Evolutionary conservation across 2,113 vertebrate genomes (phyloP).

Genomic region (Nesoenas mayeri): DNA sequence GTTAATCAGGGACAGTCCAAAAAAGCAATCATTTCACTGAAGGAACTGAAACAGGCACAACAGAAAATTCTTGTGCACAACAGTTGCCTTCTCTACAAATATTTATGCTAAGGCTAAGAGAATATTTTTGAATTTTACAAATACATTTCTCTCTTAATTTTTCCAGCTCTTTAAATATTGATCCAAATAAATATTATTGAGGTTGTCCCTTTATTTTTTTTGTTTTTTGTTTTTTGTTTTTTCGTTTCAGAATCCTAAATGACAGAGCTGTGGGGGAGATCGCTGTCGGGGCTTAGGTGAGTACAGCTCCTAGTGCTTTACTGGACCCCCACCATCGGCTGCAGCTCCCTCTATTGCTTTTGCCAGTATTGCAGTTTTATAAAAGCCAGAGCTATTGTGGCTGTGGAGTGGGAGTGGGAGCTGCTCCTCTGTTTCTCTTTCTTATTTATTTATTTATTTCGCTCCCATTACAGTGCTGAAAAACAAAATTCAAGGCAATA

Average conservation of each 20-base stretch:
- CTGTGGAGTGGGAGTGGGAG: neutral
- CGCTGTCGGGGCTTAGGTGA: neutral
- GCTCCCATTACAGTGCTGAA: neutral
- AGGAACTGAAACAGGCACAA: neutral
- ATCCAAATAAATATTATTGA: slow-evolving; percentile 18
- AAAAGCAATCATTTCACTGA: slow-evolving; percentile 6
- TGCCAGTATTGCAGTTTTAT: neutral
- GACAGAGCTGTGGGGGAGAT: neutral
- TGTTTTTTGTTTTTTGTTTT: neutral
- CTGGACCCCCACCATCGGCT: neutral
- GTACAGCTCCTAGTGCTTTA: neutral
- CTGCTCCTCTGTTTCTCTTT: rapidly evolving
- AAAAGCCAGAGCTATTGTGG: neutral
- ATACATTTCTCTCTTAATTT: slow-evolving; percentile 31
- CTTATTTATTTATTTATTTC: neutral
- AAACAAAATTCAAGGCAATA: neutral
- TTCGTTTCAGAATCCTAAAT: neutral
- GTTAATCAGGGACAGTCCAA: slow-evolving; percentile 37
- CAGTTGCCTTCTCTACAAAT: slow-evolving; percentile 43
- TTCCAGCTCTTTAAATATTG: slow-evolving; percentile 27
- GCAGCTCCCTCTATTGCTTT: slow-evolving; percentile 45
- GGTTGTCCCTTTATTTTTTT: neutral
- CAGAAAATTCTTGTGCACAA: neutral
- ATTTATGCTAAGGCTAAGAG: neutral
- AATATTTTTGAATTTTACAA: slow-evolving; percentile 57